Conservation (phyloP, 1,140 invertebrate species). For the Dryas iulia region DNA sequence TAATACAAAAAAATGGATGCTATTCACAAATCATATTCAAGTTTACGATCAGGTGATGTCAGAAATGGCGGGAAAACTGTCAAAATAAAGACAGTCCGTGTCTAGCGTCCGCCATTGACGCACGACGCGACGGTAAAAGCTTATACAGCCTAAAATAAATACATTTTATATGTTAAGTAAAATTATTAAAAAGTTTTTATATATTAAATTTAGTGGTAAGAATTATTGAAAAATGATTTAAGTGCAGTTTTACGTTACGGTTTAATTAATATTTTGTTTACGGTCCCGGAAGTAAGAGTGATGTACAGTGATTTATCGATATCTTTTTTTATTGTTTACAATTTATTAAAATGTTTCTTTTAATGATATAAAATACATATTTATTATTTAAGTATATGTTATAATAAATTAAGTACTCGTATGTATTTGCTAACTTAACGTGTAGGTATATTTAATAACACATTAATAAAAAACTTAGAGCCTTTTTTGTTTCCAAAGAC, state of each 20-base stretch:
- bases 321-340: background rate
- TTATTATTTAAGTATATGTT: background rate
- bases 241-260: background rate
- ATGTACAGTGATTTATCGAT: slow-evolving; percentile 12
- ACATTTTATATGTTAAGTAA: background rate
- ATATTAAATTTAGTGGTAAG: background rate
- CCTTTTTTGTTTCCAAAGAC: background rate
- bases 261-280: background rate
- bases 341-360: background rate
- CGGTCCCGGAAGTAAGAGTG: background rate
- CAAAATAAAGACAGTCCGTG: slow-evolving; percentile 17
- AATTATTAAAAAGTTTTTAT: no score
- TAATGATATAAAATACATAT: background rate
- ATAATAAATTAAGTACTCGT: background rate
- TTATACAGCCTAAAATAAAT: background rate
- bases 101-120: slow-evolving; percentile 6
- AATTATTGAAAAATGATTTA: background rate
- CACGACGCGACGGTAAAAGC: background rate
- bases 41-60: slow-evolving; percentile 1
- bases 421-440: no score
- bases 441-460: no score
- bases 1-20: background rate
- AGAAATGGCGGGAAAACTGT: slow-evolving; percentile 25
- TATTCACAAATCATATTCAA: background rate
- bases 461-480: no score